A percentile compares a stretch with the other conserved stretches of the same genome.
phyloP scores from a whole-genome alignment of 1,140 invertebrate species.

The Rhopalosiphum maidis region DNA sequence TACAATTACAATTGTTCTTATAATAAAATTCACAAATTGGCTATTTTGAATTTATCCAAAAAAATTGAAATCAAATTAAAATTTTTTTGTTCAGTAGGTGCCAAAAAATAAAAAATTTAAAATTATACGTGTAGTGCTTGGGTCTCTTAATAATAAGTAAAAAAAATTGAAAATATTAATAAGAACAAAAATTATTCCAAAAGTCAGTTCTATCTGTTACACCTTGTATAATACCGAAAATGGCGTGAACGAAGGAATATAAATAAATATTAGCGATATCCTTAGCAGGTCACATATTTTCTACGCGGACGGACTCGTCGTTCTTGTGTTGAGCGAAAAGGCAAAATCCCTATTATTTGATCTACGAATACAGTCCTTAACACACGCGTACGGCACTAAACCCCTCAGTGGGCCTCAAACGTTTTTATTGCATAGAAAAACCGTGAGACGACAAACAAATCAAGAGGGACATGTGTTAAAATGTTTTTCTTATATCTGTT shows the following conservation, averaged over 20 bases:
- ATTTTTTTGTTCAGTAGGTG: too few relatives aligned
- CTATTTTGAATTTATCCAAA: too few relatives aligned
- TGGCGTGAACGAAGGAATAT: not conserved
- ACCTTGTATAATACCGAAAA: not conserved
- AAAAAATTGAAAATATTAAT: too few relatives aligned
- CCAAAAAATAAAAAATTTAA: too few relatives aligned
- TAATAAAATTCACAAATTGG: too few relatives aligned
- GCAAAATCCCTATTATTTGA: not conserved
- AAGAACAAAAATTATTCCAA: too few relatives aligned
- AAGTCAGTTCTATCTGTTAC: too few relatives aligned
- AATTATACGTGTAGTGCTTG: too few relatives aligned
- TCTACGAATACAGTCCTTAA: not conserved
- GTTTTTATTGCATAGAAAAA: not conserved
- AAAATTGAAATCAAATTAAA: too few relatives aligned
- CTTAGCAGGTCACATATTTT: not conserved
- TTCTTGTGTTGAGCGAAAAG: not conserved
- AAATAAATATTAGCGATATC: not conserved
- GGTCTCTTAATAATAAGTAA: too few relatives aligned
- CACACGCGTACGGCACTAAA: not conserved
- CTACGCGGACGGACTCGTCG: not conserved
- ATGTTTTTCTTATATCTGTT: not conserved
- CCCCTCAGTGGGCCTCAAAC: conserved; percentile 27
- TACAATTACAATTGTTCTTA: too few relatives aligned
- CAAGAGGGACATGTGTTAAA: not conserved
- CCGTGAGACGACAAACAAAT: not conserved